phyloP scores from a whole-genome alignment of 2,888 invertebrate species.

The Galeruca laticollis region DNA sequence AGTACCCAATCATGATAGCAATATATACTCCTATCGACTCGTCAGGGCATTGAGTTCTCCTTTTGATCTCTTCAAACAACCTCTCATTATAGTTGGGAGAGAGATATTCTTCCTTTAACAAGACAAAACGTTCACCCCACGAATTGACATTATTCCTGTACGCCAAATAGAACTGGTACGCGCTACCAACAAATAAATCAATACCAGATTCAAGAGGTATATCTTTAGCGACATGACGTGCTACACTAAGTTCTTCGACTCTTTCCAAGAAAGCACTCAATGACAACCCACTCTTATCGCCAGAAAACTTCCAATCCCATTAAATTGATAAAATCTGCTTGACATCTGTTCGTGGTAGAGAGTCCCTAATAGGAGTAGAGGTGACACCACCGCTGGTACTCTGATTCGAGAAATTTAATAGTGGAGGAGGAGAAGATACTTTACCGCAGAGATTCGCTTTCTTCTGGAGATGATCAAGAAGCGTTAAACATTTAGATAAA shows the following conservation, averaged over 20 bases:
- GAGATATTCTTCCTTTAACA: neutral
- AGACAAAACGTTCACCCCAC: neutral
- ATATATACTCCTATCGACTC: no score
- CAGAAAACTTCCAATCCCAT: slow-evolving; percentile 20
- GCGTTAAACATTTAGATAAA: no score
- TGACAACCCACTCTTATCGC: no score
- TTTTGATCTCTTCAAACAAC: neutral
- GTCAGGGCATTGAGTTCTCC: no score
- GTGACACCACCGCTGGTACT: no score
- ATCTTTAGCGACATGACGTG: slow-evolving; percentile 12
- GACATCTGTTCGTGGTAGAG: no score
- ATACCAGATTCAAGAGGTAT: slow-evolving; percentile 7
- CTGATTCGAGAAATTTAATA: no score
- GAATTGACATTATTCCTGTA: neutral
- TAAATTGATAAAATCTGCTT: neutral
- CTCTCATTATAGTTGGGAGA: neutral
- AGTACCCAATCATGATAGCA: no score
- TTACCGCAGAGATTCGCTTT: no score
- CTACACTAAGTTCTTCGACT: slow-evolving; percentile 25
- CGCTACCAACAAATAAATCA: slow-evolving; percentile 22
- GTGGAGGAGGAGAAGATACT: no score
- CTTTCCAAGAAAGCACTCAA: slow-evolving; percentile 29
- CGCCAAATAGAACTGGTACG: neutral
- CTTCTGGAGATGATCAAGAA: no score
- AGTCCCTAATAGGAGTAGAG: no score